phyloP scores from a whole-genome alignment of 2,113 vertebrate genomes.

The Puffinus mauretanicus region DNA sequence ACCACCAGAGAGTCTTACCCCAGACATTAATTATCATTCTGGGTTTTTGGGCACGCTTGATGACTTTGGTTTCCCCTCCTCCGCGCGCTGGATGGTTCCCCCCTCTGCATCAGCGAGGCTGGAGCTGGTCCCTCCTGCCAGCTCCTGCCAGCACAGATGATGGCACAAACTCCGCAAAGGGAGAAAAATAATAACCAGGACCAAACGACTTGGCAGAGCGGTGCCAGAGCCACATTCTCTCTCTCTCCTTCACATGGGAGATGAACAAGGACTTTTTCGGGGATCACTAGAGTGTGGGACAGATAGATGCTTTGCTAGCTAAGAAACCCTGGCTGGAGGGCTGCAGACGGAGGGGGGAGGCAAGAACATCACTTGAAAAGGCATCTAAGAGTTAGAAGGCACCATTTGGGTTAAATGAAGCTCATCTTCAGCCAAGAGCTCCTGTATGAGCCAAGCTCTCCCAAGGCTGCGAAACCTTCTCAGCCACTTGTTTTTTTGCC shows the following conservation, averaged over 20 bases:
- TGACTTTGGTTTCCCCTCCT: not conserved
- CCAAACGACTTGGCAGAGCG: not conserved
- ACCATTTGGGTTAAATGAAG: not conserved
- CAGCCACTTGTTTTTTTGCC: not conserved
- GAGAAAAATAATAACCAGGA: not conserved
- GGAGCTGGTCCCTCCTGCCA: conserved; percentile 3
- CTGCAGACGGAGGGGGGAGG: not conserved
- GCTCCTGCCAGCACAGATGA: conserved; percentile 40
- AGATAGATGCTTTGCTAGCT: not conserved
- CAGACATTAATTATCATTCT: not conserved
- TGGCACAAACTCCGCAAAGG: not conserved
- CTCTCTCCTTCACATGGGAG: not conserved
- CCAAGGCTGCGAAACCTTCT: not conserved
- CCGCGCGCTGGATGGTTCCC: not conserved
- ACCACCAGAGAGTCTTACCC: not conserved
- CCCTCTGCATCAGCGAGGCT: not conserved
- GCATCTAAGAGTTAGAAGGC: not conserved
- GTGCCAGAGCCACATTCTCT: not conserved
- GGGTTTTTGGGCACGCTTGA: not conserved
- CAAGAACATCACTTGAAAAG: not conserved
- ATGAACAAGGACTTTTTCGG: not conserved
- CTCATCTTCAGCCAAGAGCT: not conserved
- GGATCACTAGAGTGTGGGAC: not conserved
- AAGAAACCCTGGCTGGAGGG: not conserved
- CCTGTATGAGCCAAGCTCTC: not conserved